A percentile compares a stretch with the other conserved stretches of the same genome.
These are phyloP conservation scores for Hermetia illucens DNA, from an alignment of 1,140 invertebrate species.

Conservation along the genomic window DNA sequence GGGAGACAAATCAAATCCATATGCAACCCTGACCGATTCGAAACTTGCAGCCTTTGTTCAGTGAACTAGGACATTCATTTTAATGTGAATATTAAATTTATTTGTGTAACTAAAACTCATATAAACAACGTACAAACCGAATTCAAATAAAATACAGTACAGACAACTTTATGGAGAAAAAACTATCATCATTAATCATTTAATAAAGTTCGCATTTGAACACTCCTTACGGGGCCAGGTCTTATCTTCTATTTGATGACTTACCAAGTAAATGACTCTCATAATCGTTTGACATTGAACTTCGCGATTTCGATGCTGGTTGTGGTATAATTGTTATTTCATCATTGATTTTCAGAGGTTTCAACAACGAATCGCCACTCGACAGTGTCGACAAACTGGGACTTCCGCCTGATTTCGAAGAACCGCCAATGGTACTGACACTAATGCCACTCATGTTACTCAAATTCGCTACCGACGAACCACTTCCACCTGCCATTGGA, in stretches of 20 bases:
- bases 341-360: slow-evolving; percentile 80
- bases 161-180: no score
- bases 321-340: slow-evolving; percentile 87
- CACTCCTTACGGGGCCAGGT: no score
- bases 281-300: slow-evolving; percentile 20
- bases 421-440: not conserved
- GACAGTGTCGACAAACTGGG: not conserved
- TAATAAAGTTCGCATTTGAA: no score
- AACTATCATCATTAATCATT: not conserved
- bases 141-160: no score
- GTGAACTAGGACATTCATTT: no score
- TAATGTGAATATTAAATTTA: no score
- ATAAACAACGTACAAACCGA: no score
- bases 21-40: no score
- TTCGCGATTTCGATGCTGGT: slow-evolving; percentile 38
- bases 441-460: slow-evolving; percentile 2
- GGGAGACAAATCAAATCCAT: no score
- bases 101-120: no score
- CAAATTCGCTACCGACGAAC: slow-evolving; percentile 2
- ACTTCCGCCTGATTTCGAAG: not conserved
- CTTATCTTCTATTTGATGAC: slow-evolving; percentile 6
- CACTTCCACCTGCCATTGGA: slow-evolving; percentile 2
- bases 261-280: slow-evolving; percentile 31
- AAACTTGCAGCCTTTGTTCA: no score
- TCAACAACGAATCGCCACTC: slow-evolving; percentile 50